Evolutionary conservation across 2,888 invertebrate species (phyloP), one percentile per base, ranked within the genome.

Genomic region (Pyrrhosoma nymphula): DNA sequence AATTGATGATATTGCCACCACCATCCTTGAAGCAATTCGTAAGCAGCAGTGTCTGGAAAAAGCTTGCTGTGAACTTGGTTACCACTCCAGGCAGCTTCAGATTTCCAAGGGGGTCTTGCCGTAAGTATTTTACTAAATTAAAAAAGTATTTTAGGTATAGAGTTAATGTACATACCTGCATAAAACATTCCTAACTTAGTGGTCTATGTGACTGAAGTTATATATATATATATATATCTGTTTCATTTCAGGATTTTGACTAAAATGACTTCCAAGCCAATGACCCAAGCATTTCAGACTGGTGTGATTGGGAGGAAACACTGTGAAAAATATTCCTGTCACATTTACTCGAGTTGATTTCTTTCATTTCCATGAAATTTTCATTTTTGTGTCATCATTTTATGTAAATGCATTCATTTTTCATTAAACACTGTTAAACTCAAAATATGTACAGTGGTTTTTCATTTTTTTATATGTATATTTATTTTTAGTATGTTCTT

Each of bases 311-410:
- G 89, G 8, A 89, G 26, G 56, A 56, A 26, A 35, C 26, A n/a
- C 26, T 89, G 89, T 89, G 89, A 89, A 89, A 89, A 89, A n/a
- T 89, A 89, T 89, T 26, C 47, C 55, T 89, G 89, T n/a, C 47
- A n/a, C 23, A 0, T 89, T n/a, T 12, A 12, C 56, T 56, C 26
- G 26, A 89, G 89, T n/a, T 89, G 89, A 89, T 89, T 16, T 16
- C 4, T 56, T 26, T 55, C 55, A 55, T n/a, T n/a, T 26, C n/a
- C 56, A n/a, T n/a, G 23, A 3, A 55, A 26, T 55, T 89, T 16
- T 88, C 47, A 20, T 26, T 56, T 14, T n/a, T 18, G 18, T 26
- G 10, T 4, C 26, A n/a, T 89, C 89, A 89, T 89, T n/a, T 12
- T 56, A 55, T 89, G 47, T 55, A 39, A 55, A 89, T 55, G 26